A percentile compares a stretch with the other conserved stretches of the same genome.
These are phyloP conservation scores for Cisticola juncidis DNA, from an alignment of 2,113 vertebrate genomes.

Conservation along the genomic window DNA sequence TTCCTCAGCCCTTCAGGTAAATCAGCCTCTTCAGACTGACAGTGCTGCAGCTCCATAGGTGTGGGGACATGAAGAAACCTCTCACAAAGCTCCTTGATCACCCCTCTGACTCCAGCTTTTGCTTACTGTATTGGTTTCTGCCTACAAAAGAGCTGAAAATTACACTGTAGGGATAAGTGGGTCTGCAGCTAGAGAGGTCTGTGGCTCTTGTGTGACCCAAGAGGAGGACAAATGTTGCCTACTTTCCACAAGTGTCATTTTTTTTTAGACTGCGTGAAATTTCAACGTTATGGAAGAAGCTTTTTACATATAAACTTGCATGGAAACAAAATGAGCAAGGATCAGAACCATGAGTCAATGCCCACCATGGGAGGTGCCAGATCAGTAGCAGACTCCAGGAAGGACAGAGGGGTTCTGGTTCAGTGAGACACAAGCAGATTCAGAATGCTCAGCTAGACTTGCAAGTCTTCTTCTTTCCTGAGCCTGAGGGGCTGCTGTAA, in stretches of 20 bases:
- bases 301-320: not conserved
- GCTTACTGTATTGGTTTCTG: not conserved
- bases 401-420: not conserved
- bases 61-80: not conserved
- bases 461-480: not conserved
- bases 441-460: not conserved
- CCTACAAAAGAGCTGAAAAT: not conserved
- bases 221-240: not conserved
- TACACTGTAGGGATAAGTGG: not conserved
- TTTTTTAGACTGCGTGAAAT: not conserved
- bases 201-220: not conserved
- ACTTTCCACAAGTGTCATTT: not conserved
- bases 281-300: not conserved
- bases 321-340: not conserved
- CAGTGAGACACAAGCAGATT: not conserved
- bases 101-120: not conserved
- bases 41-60: not conserved
- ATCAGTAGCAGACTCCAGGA: not conserved
- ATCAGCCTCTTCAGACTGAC: not conserved
- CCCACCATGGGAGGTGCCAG: not conserved
- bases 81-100: accelerated
- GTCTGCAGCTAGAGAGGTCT: not conserved
- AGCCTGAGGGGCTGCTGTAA: not conserved
- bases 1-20: not conserved
- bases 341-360: not conserved